These are phyloP conservation scores for Phoebastria nigripes DNA, from an alignment of 2,797 vertebrate genomes.

Conservation along the genomic window DNA sequence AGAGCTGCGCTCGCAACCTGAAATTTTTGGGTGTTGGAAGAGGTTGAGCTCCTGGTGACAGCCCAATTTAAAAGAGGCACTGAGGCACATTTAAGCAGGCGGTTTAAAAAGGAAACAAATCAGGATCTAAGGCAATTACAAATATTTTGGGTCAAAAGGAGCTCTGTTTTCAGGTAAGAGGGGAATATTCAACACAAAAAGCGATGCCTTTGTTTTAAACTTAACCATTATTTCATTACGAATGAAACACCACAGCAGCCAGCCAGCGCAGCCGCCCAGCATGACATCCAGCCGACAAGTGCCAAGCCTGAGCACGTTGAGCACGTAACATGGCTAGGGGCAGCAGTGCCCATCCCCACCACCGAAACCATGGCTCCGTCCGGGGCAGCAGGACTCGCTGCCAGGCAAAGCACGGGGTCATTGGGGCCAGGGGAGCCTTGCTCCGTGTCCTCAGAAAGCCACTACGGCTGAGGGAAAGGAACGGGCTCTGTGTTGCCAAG, in stretches of 20 bases:
- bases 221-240: fast-evolving
- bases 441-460: not conserved
- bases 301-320: fast-evolving
- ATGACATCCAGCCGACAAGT: not conserved
- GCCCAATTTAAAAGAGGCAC: not conserved
- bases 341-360: not conserved
- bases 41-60: not conserved
- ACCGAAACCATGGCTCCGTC: fast-evolving
- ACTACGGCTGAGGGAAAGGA: fast-evolving
- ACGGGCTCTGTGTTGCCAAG: not conserved
- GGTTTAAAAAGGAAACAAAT: not conserved
- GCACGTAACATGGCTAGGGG: not conserved
- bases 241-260: not conserved
- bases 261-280: not conserved
- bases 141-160: not conserved
- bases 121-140: not conserved
- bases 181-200: not conserved
- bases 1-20: not conserved
- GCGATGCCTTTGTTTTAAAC: not conserved
- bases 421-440: fast-evolving
- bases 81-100: not conserved
- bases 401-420: not conserved
- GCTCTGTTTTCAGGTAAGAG: not conserved
- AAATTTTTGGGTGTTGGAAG: not conserved
- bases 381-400: fast-evolving